Base-by-base conservation (phyloP, 2,797 vertebrate species). In the Lycodopsis pacificus region DNA sequence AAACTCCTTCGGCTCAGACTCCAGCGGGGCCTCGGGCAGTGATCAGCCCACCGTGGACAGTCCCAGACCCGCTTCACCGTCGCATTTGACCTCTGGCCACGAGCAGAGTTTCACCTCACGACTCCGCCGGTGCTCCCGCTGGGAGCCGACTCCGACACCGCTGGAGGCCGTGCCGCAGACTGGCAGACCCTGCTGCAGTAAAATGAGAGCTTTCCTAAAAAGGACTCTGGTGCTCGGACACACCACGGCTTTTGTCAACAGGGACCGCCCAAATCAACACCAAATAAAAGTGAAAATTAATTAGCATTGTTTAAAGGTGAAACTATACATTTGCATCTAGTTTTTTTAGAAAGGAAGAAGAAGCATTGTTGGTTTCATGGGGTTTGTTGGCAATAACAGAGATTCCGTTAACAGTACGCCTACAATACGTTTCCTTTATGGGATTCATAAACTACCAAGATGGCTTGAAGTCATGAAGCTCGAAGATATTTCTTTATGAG, bases 351-450 rank as follows among this genome's bases (percentile, higher is more conserved):
- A 12, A 22, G 20, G 30, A 4, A 32, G 38, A 19, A 5, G 27
- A 44, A 34, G 51, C 6, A 14, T 51, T 48, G 27, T 22, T 36
- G 25, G 14, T 5, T 40, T 34, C 56, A 25, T 27, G 4, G 38
- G 20, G 38, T 48, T 59, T 27, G n/a, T 70, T 58, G 51, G 54
- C 12, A 77, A 48, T 30, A 77, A 32, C 59, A 64, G 30, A 58
- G 19, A 56, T 57, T 25, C 22, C 11, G 61, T 14, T 27, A 51
- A 51, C 44, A 58, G 13, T 19, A 57, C 67, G 25, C 65, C 56
- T 58, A 56, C 49, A 62, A 17, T 19, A 22, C 40, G 22, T n/a
- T 30, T 40, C 36, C 44, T 61, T 38, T 4, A 15, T n/a, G 25
- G 25, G 34, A 34, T 71, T 20, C 54, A 61, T 7, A 54, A 27